Base-by-base conservation (phyloP, 2,797 vertebrate species). In the Alosa sapidissima region DNA sequence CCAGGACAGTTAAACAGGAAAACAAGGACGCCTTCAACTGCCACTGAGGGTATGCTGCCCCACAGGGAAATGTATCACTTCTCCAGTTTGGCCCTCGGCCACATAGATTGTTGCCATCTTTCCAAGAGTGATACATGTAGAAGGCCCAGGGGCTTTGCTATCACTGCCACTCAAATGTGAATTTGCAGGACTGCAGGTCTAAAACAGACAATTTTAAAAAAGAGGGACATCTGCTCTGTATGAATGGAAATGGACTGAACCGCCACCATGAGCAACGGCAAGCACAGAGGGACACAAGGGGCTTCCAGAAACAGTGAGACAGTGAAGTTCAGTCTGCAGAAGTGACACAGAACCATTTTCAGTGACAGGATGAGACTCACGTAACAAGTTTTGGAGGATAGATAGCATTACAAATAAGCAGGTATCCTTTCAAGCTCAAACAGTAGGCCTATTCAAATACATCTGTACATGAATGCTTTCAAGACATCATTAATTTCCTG, bases 281-380 rank as follows among this genome's bases (percentile, higher is more conserved):
- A 21, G 54, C 6, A 58, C 54, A 58, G 54, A 58, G 19, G 54
- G 16, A 5, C 54, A 58, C 86, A 83, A 28, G 51, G 51, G 9
- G 82, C 84, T 85, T 90, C 47, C 87, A 84, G 86, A 85, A 91
- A 87, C 85, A 88, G 81, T 90, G 75, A 58, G 58, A 24, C 81
- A 83, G 83, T 92, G 92, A 89, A 92, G 68, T 5, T 4, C 81
- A 47, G 89, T 91, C 92, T 92, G 89, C 86, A 36, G 62, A 82
- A 83, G 85, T 82, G 86, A 91, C 88, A 89, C 88, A 86, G 84
- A 85, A 87, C 88, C 87, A 90, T 88, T 85, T 87, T 81, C 82
- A 19, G 82, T 65, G 89, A 88, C 89, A 89, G 90, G 2, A 86
- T 84, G 83, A 84, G 84, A 88, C 47, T 58, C 87, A 81, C 84